Evolutionary conservation across 2,797 vertebrate genomes (phyloP).

Genomic region (Odontamblyopus rebecca): DNA sequence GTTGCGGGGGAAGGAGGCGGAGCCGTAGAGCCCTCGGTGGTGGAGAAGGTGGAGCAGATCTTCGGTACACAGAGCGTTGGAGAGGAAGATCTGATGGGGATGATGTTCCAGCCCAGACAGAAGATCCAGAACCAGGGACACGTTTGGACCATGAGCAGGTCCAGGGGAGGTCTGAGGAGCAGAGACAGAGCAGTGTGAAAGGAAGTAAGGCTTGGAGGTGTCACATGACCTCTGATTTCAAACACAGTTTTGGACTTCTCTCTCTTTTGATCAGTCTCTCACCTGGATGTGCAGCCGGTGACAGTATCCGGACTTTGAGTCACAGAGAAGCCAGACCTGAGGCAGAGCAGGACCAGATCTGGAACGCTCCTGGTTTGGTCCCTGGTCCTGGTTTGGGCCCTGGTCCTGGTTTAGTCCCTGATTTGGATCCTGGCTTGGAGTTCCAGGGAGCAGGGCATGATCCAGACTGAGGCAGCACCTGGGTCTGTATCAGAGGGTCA

Average conservation of each 20-base stretch:
- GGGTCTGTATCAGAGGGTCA: neutral
- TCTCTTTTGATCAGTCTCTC: neutral
- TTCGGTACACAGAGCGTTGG: conserved; percentile 66
- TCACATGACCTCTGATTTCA: too few species aligned
- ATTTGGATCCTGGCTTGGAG: neutral
- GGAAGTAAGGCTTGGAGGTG: neutral
- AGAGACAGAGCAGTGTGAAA: neutral
- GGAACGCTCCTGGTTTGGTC: neutral
- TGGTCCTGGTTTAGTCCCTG: conserved; percentile 11
- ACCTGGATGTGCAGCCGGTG: conserved; percentile 74
- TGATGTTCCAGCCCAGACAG: conserved; percentile 67
- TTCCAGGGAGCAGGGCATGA: conserved; percentile 67
- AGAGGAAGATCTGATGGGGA: conserved; percentile 79
- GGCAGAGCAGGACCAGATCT: conserved; percentile 44
- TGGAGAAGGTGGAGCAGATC: conserved; percentile 72
- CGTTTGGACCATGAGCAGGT: conserved; percentile 24
- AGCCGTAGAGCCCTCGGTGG: conserved; percentile 69
- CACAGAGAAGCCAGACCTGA: conserved; percentile 81
- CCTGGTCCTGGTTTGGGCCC: conserved; percentile 1
- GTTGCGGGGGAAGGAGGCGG: conserved; percentile 69
- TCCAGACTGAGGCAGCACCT: conserved; percentile 70
- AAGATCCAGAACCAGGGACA: conserved; percentile 61
- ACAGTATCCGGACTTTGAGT: conserved; percentile 84
- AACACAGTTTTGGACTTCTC: too few species aligned
- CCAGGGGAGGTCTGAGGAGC: neutral